Conservation (phyloP, 2,888 invertebrate species). For the Octonoba sinensis region DNA sequence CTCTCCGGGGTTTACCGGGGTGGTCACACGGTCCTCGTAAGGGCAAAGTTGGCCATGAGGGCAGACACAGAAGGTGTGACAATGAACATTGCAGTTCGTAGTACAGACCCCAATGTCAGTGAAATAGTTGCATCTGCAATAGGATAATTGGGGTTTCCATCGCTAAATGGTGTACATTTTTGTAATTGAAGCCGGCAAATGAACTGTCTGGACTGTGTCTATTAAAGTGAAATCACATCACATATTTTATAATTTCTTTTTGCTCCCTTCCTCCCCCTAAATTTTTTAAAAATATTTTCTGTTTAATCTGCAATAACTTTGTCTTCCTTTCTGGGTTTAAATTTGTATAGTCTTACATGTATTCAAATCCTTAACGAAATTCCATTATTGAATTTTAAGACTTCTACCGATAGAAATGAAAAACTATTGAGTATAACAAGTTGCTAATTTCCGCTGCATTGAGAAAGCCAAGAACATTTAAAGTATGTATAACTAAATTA, state of each 20-base stretch:
- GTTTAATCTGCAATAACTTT: neutral
- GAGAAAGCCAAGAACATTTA: neutral
- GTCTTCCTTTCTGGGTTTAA: conserved; percentile 2
- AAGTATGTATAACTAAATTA: too few relatives aligned
- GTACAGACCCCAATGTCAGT: conserved; percentile 86
- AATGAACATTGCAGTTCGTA: conserved; percentile 91
- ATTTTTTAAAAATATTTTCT: neutral
- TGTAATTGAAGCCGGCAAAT: conserved; percentile 2
- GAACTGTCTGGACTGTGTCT: conserved; percentile 14
- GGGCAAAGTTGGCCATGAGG: conserved; percentile 85
- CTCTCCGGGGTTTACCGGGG: conserved; percentile 91
- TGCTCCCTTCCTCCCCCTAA: neutral
- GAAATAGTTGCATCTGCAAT: conserved; percentile 89
- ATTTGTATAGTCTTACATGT: neutral
- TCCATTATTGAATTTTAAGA: neutral
- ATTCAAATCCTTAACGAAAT: neutral
- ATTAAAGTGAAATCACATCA: conserved; percentile 19
- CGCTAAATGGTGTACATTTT: conserved; percentile 19
- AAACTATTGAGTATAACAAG: neutral
- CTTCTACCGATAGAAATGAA: neutral
- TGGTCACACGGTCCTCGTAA: conserved; percentile 88
- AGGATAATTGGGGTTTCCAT: conserved; percentile 74
- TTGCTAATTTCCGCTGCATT: neutral
- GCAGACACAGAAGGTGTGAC: conserved; percentile 82
- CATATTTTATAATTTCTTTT: conserved; percentile 17